Conservation (phyloP, 2,797 vertebrate species). For the Gymnodraco acuticeps region DNA sequence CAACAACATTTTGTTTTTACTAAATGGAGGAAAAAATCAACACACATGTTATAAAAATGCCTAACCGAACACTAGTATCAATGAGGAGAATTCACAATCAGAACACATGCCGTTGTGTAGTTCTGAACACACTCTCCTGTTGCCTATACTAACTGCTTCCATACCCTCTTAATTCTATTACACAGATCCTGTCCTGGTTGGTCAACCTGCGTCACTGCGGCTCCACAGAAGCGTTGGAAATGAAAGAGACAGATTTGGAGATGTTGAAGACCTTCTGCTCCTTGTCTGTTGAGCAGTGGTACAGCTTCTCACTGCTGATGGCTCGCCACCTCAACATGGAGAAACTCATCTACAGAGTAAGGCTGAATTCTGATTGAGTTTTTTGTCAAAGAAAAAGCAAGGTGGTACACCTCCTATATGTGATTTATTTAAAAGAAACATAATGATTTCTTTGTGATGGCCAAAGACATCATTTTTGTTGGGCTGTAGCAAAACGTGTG, state of each 20-base stretch:
- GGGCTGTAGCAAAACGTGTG: background rate
- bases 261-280: slow-evolving; percentile 83
- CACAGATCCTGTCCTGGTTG: slow-evolving; percentile 82
- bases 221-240: slow-evolving; percentile 19
- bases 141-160: background rate
- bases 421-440: background rate
- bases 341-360: slow-evolving; percentile 90
- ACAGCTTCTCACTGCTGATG: slow-evolving; percentile 85
- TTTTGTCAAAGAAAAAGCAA: slow-evolving; percentile 12
- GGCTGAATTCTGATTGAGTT: slow-evolving; percentile 19
- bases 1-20: background rate
- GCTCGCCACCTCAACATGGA: slow-evolving; percentile 86
- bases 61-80: background rate
- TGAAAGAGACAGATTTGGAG: slow-evolving; percentile 50
- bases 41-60: slow-evolving; percentile 1
- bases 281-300: slow-evolving; percentile 79
- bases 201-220: slow-evolving; percentile 73
- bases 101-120: background rate
- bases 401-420: background rate
- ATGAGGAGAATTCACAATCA: background rate
- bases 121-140: background rate
- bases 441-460: no score
- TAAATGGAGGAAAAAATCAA: slow-evolving; percentile 5
- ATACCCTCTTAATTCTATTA: slow-evolving; percentile 24
- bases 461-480: slow-evolving; percentile 18